Conservation (phyloP, 2,797 vertebrate species). For the Liasis olivaceus region DNA sequence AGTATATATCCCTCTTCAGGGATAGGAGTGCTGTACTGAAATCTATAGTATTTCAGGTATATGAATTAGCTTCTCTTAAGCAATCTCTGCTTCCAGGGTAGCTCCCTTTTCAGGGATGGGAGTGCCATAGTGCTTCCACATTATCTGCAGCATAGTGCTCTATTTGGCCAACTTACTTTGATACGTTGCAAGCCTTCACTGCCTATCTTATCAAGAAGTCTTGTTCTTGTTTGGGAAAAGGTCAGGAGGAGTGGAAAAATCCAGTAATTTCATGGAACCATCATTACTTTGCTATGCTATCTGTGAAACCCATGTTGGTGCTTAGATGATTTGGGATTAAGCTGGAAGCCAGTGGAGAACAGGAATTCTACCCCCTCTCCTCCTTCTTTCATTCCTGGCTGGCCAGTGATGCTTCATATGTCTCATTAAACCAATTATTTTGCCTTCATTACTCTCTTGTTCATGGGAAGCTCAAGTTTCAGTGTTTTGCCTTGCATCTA, state of each 20-base stretch:
- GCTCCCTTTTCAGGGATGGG: neutral
- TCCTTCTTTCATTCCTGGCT: neutral
- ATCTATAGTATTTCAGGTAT: neutral
- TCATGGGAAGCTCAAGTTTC: neutral
- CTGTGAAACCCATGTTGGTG: neutral
- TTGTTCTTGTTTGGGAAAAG: neutral
- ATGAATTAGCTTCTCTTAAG: neutral
- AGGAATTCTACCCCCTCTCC: neutral
- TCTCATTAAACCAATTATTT: neutral
- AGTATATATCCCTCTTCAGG: no score
- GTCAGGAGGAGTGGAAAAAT: neutral
- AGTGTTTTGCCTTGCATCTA: neutral
- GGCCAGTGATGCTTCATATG: neutral
- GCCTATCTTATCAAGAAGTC: neutral
- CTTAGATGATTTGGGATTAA: neutral
- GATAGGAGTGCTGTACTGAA: neutral
- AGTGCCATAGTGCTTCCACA: neutral
- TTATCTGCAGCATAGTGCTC: neutral
- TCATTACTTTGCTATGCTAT: neutral
- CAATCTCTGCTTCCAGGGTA: neutral
- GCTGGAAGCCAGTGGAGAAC: neutral
- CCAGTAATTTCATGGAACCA: neutral
- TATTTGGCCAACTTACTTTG: neutral
- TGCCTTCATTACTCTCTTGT: neutral
- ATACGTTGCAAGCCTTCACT: neutral